phyloP scores from a whole-genome alignment of 2,113 vertebrate genomes.

The Hiodon tergisus region DNA sequence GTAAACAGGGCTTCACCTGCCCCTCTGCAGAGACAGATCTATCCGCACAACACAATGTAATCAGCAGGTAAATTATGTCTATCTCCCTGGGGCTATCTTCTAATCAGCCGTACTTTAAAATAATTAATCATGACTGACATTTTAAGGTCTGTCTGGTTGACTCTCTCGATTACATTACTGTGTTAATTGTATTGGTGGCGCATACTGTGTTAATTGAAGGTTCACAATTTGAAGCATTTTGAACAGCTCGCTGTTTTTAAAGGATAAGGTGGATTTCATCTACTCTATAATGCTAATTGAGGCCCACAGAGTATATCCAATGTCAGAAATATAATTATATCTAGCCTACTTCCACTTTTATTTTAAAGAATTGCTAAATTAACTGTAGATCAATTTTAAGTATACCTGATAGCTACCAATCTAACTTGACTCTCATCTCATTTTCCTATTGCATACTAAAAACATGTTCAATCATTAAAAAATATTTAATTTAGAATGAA shows the following conservation, averaged over 20 bases:
- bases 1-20: neutral
- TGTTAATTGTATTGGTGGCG: neutral
- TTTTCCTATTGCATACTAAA: too few species aligned
- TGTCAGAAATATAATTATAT: too few species aligned
- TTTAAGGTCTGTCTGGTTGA: neutral
- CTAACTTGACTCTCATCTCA: too few species aligned
- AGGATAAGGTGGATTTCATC: too few species aligned
- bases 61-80: conserved; percentile 15
- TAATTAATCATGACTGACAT: conserved; percentile 4
- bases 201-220: neutral
- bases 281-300: too few species aligned
- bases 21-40: neutral
- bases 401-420: too few species aligned
- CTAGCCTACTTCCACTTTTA: too few species aligned
- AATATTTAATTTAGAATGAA: too few species aligned
- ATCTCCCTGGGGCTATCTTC: neutral
- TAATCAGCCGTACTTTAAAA: neutral
- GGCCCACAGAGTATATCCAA: too few species aligned
- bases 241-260: neutral
- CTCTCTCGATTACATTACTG: neutral
- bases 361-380: too few species aligned
- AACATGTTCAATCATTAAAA: too few species aligned
- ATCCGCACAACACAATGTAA: neutral
- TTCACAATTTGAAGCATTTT: neutral
- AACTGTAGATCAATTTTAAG: too few species aligned